Base-by-base conservation (phyloP, 2,113 vertebrate species). In the Vidua macroura region DNA sequence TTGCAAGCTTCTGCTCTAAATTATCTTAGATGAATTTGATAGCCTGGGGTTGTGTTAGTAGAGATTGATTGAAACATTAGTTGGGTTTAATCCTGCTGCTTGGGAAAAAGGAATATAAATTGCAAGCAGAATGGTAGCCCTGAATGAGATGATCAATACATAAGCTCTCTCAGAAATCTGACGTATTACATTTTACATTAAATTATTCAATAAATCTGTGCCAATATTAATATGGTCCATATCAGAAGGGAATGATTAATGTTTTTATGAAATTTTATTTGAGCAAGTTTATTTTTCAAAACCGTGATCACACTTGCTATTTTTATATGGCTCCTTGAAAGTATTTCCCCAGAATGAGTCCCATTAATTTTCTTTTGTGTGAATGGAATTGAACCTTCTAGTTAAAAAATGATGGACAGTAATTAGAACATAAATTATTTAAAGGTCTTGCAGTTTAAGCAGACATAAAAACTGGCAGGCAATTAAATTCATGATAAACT, bases 361-460 rank as follows among this genome's bases (percentile, higher is more conserved):
- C 33, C 41, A 81, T 62, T 81, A 76, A 58, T 91, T 96, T 88
- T 88, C 96, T 88, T 91, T 70, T 63, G 83, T 93, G 79, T 86
- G 92, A 92, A 96, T 43, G 52, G 69, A 97, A 98, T 72, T 73
- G 90, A 97, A 88, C 94, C 74, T 96, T 92, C 95, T 92, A 92
- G 78, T 97, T 95, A 96, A 97, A 97, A 97, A 97, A 93, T 96
- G 86, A 98, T 97, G 96, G 97, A 91, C 88, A 95, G 88, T 98
- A 98, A 98, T 98, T 98, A 98, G 87, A 84, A 84, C 75, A 97
- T 98, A 97, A 98, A 98, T 98, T 97, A 98, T 98, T 98, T 92
- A 97, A 96, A 97, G 83, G 90, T 82, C 83, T 83, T 86, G 91
- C 75, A 94, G 89, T 72, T 83, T 86, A 95, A 83, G 88, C 91